Conservation (phyloP, 2,797 vertebrate species). For the Rallus crepitans region DNA sequence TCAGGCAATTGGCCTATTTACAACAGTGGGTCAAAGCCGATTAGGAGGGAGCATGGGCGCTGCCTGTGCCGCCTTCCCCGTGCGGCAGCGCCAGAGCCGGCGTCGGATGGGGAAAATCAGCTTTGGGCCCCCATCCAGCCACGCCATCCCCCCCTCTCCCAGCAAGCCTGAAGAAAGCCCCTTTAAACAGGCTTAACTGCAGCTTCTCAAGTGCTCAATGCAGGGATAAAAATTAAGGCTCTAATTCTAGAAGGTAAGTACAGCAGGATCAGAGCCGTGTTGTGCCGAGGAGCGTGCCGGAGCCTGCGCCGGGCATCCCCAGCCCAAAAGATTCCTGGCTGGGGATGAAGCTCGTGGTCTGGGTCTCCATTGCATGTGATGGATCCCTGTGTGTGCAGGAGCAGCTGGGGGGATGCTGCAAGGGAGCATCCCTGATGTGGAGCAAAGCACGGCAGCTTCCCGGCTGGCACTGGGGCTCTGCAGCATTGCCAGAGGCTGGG, state of each 20-base stretch:
- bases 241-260: slow-evolving; percentile 75
- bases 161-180: slow-evolving; percentile 48
- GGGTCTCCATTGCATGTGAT: accelerated
- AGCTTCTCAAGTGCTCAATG: slow-evolving; percentile 67
- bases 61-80: neutral
- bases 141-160: neutral
- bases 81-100: accelerated
- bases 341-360: neutral
- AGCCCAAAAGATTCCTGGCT: accelerated
- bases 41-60: neutral
- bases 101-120: neutral
- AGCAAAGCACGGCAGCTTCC: accelerated
- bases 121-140: slow-evolving; percentile 16
- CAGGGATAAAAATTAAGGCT: slow-evolving; percentile 68
- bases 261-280: slow-evolving; percentile 43
- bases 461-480: accelerated
- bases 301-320: neutral
- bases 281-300: accelerated
- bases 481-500: accelerated
- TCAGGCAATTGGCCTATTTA: slow-evolving; percentile 63
- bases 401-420: neutral
- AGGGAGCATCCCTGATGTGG: accelerated
- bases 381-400: neutral
- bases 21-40: slow-evolving; percentile 1
- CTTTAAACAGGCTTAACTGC: slow-evolving; percentile 58